Conservation (phyloP, 2,888 invertebrate genomes). For the Teleogryllus oceanicus region DNA sequence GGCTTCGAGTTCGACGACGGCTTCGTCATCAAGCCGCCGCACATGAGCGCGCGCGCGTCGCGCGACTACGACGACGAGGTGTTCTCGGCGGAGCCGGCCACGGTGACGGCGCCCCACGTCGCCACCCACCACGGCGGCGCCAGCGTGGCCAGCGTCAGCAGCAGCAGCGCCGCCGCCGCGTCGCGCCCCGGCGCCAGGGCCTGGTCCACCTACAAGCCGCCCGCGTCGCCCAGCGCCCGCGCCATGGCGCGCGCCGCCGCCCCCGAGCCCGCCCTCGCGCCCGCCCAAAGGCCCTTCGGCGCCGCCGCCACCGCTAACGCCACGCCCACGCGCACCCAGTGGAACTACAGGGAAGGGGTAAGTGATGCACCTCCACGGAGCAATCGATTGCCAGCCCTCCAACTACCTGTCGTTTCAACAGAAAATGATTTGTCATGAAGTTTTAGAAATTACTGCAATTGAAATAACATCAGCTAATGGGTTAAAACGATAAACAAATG, state of each 20-base stretch:
- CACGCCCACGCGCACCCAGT: neutral
- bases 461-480: too few relatives aligned
- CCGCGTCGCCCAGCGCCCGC: neutral
- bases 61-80: neutral
- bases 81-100: neutral
- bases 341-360: neutral
- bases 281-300: neutral
- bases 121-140: neutral
- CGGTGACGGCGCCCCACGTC: neutral
- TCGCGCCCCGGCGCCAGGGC: neutral
- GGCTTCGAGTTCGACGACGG: neutral
- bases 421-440: too few relatives aligned
- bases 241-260: neutral
- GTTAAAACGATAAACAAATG: too few relatives aligned
- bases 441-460: too few relatives aligned
- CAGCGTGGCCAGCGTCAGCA: neutral
- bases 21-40: neutral
- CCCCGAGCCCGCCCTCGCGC: neutral
- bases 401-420: too few relatives aligned
- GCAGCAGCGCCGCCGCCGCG: neutral
- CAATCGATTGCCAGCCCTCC: too few relatives aligned
- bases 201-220: conserved; percentile 9
- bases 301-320: neutral
- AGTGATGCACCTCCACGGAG: neutral
- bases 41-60: neutral